Conservation (phyloP, 2,797 vertebrate genomes). For the Eutrigla gurnardus region DNA sequence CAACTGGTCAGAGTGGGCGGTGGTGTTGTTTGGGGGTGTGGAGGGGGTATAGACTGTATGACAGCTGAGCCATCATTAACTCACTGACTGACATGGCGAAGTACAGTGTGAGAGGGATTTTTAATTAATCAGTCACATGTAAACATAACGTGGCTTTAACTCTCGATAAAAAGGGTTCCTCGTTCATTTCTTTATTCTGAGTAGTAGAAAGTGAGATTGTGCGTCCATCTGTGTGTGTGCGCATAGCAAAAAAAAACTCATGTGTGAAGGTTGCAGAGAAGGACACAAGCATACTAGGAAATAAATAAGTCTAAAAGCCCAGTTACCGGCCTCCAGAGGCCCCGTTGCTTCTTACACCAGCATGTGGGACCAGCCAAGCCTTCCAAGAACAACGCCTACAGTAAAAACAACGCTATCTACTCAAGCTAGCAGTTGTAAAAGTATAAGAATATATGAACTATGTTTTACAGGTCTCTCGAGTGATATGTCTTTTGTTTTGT, state of each 20-base stretch:
- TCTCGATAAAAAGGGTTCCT: constrained; percentile 8
- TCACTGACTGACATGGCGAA: constrained; percentile 60
- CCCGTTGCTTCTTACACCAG: background rate
- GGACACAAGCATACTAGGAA: background rate
- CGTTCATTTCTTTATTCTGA: background rate
- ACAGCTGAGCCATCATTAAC: constrained; percentile 53
- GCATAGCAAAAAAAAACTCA: background rate
- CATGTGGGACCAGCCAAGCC: background rate
- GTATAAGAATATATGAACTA: background rate
- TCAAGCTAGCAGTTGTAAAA: constrained; percentile 1
- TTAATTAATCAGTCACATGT: constrained; percentile 51
- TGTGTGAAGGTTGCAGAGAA: constrained; percentile 24
- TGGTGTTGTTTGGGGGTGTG: background rate
- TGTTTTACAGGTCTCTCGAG: background rate
- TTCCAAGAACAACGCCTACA: constrained; percentile 1
- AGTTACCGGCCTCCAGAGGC: background rate
- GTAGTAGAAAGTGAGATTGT: background rate
- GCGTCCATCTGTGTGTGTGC: constrained; percentile 17
- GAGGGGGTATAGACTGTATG: constrained; percentile 28
- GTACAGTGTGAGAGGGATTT: constrained; percentile 36
- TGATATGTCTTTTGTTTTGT: background rate
- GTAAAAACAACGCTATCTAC: background rate
- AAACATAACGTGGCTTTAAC: constrained; percentile 35
- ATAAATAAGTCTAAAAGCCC: background rate
- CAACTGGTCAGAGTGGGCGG: constrained; percentile 36